Evolutionary conservation across 2,113 vertebrate genomes (phyloP), one percentile per base, ranked within the genome.

Genomic region (Stegastes partitus): DNA sequence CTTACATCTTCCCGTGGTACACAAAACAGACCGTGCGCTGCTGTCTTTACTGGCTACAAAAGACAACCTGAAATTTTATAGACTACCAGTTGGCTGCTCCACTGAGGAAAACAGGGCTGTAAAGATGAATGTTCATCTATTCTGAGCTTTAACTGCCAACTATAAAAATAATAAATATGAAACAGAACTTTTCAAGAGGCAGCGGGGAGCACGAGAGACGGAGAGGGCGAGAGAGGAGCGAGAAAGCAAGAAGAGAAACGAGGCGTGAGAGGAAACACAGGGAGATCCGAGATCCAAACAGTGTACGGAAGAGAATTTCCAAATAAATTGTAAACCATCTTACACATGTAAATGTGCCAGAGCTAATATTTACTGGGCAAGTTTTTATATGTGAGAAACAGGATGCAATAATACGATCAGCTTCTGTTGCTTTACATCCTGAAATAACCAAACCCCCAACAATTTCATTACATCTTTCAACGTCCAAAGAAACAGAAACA

Each of bases 41-140:
- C 26, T 53, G 47, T 49, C 61, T 83, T 57, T 68, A 58, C 28
- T 14, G 37, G 34, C 51, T 65, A 77, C 54, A 67, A 81, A 68
- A 68, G 45, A 85, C 74, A 80, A 68, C 54, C 58, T 77, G 55
- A 85, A 74, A 88, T 61, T 59, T 69, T 72, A 82, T 19, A 37
- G 50, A 9, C 59, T 76, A 75, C 70, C 23, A 67, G 50, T 69
- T 77, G 76, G 74, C 79, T 55, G 67, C 62, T 73, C 39, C 51
- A 34, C 21, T 11, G 34, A 51, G 53, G 42, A 83, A 75, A 84
- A 84, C 61, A 61, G 57, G 12, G 19, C 77, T 28, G 21, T 77
- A 78, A 87, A 78, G 51, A 79, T 45, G 53, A 47, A 82, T 65
- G 61, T 62, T 76, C 28, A 64, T 73, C 72, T 79, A 75, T 65